phyloP scores from a whole-genome alignment of 2,797 vertebrate genomes.

The Parambassis ranga region DNA sequence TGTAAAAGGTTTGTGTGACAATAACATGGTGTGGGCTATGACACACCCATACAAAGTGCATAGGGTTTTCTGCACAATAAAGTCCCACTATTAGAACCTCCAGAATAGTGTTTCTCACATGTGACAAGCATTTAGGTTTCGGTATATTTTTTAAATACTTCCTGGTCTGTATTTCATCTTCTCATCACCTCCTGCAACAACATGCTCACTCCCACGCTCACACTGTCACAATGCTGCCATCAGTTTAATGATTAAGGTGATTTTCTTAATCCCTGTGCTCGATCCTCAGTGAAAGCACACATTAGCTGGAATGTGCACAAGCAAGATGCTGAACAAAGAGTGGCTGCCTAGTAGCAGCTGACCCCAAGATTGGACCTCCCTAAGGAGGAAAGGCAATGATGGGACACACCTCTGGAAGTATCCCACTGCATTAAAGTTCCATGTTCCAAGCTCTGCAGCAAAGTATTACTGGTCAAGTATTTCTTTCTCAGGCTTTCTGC shows the following conservation, averaged over 20 bases:
- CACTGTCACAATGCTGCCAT: not conserved
- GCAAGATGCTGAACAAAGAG: not conserved
- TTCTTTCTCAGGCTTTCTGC: conserved; percentile 7
- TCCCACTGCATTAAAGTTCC: not conserved
- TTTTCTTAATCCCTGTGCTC: not conserved
- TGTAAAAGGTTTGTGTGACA: no score
- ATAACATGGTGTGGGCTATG: no score
- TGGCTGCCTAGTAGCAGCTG: not conserved
- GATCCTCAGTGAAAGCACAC: not conserved
- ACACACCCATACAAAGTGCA: no score
- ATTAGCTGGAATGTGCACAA: not conserved
- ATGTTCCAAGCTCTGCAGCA: not conserved
- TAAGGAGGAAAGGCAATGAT: not conserved
- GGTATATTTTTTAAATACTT: conserved; percentile 18
- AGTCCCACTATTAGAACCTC: conserved; percentile 16
- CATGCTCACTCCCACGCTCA: conserved; percentile 6
- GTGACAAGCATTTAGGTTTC: not conserved
- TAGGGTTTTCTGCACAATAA: no score
- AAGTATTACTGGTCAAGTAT: not conserved
- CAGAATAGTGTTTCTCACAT: conserved; percentile 3
- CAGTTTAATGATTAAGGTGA: not conserved
- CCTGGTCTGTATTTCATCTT: conserved; percentile 17
- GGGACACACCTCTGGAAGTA: not conserved
- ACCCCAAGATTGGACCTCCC: conserved; percentile 3
- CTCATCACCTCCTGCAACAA: conserved; percentile 1